Evolutionary conservation across 2,888 invertebrate species (phyloP).

Genomic region (Leistus spinibarbis): DNA sequence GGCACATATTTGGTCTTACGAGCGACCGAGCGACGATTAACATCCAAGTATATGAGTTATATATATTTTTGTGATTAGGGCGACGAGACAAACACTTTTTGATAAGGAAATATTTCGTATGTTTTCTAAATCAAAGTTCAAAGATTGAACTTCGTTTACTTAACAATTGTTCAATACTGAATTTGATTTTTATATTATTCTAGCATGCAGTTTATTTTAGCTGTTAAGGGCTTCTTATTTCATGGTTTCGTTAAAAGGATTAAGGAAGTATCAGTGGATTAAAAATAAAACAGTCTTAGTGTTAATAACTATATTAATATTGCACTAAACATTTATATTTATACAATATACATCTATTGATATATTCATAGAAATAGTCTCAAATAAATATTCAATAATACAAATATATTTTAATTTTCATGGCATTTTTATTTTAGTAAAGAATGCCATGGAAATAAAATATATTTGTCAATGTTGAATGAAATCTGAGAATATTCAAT

Average conservation of each 20-base stretch:
- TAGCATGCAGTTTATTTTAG: no score
- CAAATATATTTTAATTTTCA: neutral
- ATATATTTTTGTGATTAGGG: no score
- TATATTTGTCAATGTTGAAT: neutral
- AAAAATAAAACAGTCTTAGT: conserved; percentile 14
- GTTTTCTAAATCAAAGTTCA: no score
- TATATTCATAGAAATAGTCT: conserved; percentile 2
- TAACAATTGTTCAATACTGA: no score
- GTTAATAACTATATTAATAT: conserved; percentile 28
- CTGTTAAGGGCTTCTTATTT: neutral
- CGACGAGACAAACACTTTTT: no score
- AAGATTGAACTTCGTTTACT: no score
- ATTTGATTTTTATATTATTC: no score
- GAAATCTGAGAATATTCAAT: neutral
- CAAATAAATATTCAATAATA: neutral
- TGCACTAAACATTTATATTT: conserved; percentile 35
- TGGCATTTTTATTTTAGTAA: neutral
- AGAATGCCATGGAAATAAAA: neutral
- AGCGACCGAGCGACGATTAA: no score
- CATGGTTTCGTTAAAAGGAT: neutral
- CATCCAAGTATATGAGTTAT: no score
- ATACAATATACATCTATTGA: conserved; percentile 21
- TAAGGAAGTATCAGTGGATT: neutral
- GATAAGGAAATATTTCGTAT: no score
- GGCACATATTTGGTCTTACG: no score